Percentiles rank a stretch among this genome's conserved stretches.
Evolutionary conservation across 2,797 vertebrate species (phyloP).

Genomic region (Tachyglossus aculeatus): DNA sequence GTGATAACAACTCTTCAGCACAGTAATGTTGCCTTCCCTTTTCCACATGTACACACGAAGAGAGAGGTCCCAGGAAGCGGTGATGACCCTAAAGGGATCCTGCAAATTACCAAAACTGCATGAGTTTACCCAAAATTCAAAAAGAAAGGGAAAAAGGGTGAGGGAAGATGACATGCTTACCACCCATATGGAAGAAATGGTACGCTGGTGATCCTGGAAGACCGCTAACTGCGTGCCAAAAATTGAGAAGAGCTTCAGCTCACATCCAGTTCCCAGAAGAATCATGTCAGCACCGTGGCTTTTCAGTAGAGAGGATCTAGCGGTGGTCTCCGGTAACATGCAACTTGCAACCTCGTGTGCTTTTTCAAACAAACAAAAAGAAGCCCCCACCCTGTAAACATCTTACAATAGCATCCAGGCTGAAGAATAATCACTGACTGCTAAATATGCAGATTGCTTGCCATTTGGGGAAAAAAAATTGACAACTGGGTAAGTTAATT

Average conservation of each 20-base stretch:
- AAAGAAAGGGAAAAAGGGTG: not conserved
- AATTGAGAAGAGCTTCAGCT: conserved; percentile 73
- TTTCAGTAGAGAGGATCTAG: conserved; percentile 65
- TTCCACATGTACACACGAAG: conserved; percentile 74
- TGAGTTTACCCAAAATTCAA: not conserved
- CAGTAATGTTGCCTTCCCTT: conserved; percentile 61
- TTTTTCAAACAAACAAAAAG: conserved; percentile 5
- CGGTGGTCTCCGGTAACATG: conserved; percentile 12
- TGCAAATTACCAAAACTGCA: not conserved
- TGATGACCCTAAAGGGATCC: conserved; percentile 77
- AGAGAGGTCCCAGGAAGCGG: conserved; percentile 80
- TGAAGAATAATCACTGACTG: too few species aligned
- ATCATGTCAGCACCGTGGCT: conserved; percentile 72
- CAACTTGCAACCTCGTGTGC: conserved; percentile 76
- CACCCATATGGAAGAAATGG: conserved; percentile 81
- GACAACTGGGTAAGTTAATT: too few species aligned
- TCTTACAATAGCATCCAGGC: not conserved
- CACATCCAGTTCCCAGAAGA: conserved; percentile 49
- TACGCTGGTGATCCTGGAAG: conserved; percentile 81
- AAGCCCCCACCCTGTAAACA: not conserved
- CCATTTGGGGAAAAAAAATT: too few species aligned
- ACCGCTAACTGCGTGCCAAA: conserved; percentile 74
- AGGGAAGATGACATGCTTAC: conserved; percentile 63
- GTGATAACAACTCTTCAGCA: conserved; percentile 76
- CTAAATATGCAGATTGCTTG: too few species aligned